phyloP scores from a whole-genome alignment of 2,888 invertebrate genomes.

The Diaphora mendica region DNA sequence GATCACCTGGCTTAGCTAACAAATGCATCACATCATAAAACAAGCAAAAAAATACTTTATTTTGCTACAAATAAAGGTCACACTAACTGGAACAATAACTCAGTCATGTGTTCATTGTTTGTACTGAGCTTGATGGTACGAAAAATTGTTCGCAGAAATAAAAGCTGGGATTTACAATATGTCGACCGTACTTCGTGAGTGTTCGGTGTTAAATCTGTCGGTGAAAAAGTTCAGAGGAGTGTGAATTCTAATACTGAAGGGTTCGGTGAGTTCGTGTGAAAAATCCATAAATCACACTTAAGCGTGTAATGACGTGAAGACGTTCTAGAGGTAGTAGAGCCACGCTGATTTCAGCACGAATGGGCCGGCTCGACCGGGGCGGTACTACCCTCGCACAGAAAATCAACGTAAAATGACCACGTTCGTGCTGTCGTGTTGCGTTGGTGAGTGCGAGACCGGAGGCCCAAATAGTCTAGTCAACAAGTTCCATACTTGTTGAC shows the following conservation, averaged over 20 bases:
- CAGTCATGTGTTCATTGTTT: slow-evolving; percentile 39
- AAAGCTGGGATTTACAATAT: slow-evolving; percentile 31
- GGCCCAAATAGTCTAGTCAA: no score
- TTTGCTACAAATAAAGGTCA: accelerated
- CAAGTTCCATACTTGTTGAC: no score
- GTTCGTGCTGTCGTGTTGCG: no score
- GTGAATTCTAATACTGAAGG: slow-evolving; percentile 1
- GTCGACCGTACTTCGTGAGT: slow-evolving; percentile 8
- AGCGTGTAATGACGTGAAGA: slow-evolving; percentile 1
- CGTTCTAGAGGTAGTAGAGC: no score
- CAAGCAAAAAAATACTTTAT: slow-evolving; percentile 14
- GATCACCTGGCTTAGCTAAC: slow-evolving; percentile 45
- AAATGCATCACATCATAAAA: slow-evolving; percentile 5
- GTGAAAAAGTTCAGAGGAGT: slow-evolving; percentile 8
- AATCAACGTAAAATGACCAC: no score
- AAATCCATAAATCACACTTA: neutral
- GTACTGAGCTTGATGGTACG: slow-evolving; percentile 38
- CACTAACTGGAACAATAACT: neutral
- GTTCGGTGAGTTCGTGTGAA: slow-evolving; percentile 1
- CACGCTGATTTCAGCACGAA: no score
- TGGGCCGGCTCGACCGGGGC: no score
- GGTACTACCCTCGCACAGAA: no score
- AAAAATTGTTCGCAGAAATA: slow-evolving; percentile 48
- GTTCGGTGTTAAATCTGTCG: slow-evolving; percentile 6
- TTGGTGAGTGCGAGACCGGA: no score